Evolutionary conservation across 2,113 vertebrate species (phyloP).

Genomic region (Pseudorectes ferrugineus): DNA sequence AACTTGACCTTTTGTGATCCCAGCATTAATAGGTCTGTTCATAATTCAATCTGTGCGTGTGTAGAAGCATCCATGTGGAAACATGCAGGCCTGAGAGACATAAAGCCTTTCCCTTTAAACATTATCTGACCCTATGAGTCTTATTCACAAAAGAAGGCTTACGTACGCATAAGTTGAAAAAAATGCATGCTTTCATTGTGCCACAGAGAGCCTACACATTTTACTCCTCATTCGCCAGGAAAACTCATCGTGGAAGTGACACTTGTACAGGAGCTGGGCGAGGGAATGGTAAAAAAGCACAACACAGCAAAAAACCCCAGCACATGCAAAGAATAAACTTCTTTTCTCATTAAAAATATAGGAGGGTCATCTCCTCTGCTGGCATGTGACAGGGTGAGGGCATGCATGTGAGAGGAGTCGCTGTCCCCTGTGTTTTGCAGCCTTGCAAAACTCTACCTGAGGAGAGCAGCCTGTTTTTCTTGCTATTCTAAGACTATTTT

Average conservation of each 20-base stretch:
- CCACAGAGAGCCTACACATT: constrained; percentile 66
- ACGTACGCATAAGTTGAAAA: constrained; percentile 76
- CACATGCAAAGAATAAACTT: neutral
- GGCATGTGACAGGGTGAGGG: neutral
- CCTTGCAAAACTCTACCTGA: neutral
- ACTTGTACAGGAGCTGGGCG: constrained; percentile 64
- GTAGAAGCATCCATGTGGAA: constrained; percentile 84
- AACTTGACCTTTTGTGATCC: constrained; percentile 85
- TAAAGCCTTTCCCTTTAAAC: constrained; percentile 83
- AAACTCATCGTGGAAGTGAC: constrained; percentile 71
- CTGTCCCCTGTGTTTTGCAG: neutral
- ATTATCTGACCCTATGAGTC: constrained; percentile 82
- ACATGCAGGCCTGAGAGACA: constrained; percentile 81
- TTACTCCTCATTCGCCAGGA: constrained; percentile 61
- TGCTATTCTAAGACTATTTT: neutral
- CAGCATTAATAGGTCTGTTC: constrained; percentile 85
- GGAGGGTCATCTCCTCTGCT: neutral
- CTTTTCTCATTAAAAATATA: constrained; percentile 7
- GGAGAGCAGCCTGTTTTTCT: neutral
- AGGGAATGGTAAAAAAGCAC: constrained; percentile 53
- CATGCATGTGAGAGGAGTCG: neutral
- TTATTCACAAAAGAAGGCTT: constrained; percentile 81
- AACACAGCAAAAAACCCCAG: neutral
- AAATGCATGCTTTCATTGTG: constrained; percentile 73
- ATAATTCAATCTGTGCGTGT: constrained; percentile 87